A percentile compares a stretch with the other conserved stretches of the same genome.
phyloP scores from a whole-genome alignment of 2,888 invertebrate genomes.

The Athrips mouffetella region DNA sequence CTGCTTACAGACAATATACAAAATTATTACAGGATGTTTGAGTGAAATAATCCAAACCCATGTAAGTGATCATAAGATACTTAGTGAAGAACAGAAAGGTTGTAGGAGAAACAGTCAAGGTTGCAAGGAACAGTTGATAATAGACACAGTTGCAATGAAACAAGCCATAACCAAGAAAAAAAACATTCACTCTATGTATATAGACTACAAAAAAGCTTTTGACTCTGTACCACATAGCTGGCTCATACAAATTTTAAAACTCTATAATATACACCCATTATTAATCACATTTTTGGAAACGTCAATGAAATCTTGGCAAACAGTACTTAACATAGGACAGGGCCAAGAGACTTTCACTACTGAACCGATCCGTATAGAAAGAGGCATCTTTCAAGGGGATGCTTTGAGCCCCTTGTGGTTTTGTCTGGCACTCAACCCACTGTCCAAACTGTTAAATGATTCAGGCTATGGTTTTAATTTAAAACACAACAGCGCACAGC shows the following conservation, averaged over 20 bases:
- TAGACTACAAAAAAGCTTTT: background rate
- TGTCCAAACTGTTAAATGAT: constrained; percentile 9
- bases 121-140: too few relatives aligned
- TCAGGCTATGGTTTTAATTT: constrained; percentile 5
- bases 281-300: too few relatives aligned
- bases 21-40: constrained; percentile 19
- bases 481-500: background rate
- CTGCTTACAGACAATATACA: constrained; percentile 21
- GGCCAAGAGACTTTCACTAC: constrained; percentile 4
- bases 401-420: constrained; percentile 21
- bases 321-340: too few relatives aligned
- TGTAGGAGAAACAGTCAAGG: background rate
- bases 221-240: constrained; percentile 18
- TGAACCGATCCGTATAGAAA: background rate
- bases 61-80: constrained; percentile 3
- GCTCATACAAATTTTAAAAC: too few relatives aligned
- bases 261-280: too few relatives aligned
- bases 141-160: too few relatives aligned
- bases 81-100: constrained; percentile 11
- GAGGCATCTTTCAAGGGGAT: constrained; percentile 16
- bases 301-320: too few relatives aligned
- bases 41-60: constrained; percentile 13
- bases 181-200: constrained; percentile 10
- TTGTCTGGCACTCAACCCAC: constrained; percentile 22
- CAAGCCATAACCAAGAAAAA: constrained; percentile 12